Percentiles rank a stretch among this genome's conserved stretches.
These are phyloP conservation scores for Ciconia boyciana DNA, from an alignment of 2,113 vertebrate genomes.

Conservation along the genomic window DNA sequence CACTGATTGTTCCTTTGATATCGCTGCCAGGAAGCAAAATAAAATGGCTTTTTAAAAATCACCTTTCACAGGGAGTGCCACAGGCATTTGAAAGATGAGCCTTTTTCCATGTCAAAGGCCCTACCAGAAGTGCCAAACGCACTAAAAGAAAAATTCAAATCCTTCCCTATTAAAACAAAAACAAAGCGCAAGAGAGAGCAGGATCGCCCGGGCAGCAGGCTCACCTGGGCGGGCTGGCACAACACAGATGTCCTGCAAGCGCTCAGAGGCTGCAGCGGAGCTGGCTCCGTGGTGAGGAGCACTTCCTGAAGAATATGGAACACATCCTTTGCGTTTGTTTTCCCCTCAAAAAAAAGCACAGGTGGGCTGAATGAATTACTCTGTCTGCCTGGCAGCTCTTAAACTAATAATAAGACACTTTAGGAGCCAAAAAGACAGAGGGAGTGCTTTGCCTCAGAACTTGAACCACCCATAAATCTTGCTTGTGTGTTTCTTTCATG, in stretches of 20 bases:
- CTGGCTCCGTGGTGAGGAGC: background rate
- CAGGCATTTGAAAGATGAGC: constrained; percentile 46
- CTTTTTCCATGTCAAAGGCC: constrained; percentile 23
- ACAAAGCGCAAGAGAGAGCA: background rate
- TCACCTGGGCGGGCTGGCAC: background rate
- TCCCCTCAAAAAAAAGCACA: background rate
- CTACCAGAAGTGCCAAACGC: background rate
- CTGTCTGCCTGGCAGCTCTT: background rate
- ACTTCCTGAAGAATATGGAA: constrained; percentile 26
- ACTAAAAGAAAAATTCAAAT: background rate
- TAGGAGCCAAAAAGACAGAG: background rate
- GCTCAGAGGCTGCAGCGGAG: background rate
- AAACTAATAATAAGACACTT: background rate
- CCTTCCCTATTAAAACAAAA: background rate
- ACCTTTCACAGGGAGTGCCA: constrained; percentile 44
- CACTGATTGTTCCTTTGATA: constrained; percentile 66
- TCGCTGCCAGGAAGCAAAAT: constrained; percentile 65
- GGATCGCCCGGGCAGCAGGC: background rate
- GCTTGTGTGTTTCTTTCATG: background rate
- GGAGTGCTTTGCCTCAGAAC: background rate
- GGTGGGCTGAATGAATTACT: background rate
- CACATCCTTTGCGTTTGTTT: background rate
- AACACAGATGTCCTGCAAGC: background rate
- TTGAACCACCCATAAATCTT: background rate
- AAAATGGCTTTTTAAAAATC: constrained; percentile 38